A percentile compares a stretch with the other conserved stretches of the same genome.
These are phyloP conservation scores for Odobenus rosmarus DNA, from an alignment of 2,113 vertebrate genomes.

Conservation along the genomic window DNA sequence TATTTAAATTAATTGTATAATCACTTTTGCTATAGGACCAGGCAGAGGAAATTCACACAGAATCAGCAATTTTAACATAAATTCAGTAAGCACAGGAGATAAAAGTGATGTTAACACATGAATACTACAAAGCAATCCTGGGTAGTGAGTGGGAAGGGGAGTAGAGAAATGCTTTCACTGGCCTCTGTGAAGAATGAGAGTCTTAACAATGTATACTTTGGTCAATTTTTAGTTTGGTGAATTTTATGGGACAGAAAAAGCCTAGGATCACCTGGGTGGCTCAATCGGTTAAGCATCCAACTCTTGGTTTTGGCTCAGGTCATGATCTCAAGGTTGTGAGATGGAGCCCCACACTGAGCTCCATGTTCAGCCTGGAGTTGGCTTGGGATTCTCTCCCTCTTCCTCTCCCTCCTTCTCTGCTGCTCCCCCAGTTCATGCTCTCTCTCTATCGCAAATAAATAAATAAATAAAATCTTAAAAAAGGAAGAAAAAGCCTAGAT, in stretches of 20 bases:
- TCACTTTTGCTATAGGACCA: neutral
- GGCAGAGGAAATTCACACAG: neutral
- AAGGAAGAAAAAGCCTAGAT: neutral
- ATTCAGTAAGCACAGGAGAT: neutral
- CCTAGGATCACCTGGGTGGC: neutral
- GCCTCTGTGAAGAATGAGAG: neutral
- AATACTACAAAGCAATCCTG: neutral
- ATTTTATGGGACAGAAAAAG: neutral
- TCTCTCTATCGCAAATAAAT: neutral
- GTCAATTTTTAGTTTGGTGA: neutral
- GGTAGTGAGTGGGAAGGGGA: neutral
- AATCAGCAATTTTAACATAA: neutral
- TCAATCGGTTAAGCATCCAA: neutral
- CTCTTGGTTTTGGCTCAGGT: neutral
- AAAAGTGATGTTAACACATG: neutral
- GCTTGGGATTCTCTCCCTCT: neutral
- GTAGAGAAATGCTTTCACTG: neutral
- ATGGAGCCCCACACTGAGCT: neutral
- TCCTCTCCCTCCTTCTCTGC: neutral
- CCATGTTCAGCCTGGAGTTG: neutral
- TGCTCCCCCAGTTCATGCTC: neutral
- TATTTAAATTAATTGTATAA: conserved; percentile 17
- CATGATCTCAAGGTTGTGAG: neutral
- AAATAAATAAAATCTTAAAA: neutral
- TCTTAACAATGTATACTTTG: neutral